phyloP scores from a whole-genome alignment of 23 tunicate species.

The Botrylloides violaceus region DNA sequence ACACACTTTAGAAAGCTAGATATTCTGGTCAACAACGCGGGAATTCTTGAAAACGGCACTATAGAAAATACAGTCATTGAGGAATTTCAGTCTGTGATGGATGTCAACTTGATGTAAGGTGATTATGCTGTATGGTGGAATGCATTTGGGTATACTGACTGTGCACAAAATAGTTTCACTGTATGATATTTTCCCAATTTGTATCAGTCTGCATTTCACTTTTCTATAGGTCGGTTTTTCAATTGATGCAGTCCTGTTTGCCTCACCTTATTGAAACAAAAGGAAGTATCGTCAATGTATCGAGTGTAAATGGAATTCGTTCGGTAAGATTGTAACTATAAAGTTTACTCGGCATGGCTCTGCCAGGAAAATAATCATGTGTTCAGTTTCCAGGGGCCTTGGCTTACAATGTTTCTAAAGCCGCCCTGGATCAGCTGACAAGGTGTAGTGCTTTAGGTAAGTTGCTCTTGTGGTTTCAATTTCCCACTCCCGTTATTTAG shows the following conservation, averaged over 20 bases:
- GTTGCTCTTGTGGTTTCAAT: too few relatives aligned
- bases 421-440: constrained; percentile 57
- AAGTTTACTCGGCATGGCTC: too few relatives aligned
- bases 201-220: too few relatives aligned
- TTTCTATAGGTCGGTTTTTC: constrained; percentile 39
- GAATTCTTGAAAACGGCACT: constrained; percentile 41
- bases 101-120: constrained; percentile 33
- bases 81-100: constrained; percentile 39
- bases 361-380: too few relatives aligned
- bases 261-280: constrained; percentile 31
- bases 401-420: constrained; percentile 48
- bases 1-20: constrained; percentile 17
- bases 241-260: constrained; percentile 30
- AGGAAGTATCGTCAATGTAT: constrained; percentile 44
- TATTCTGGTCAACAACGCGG: constrained; percentile 46
- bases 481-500: too few relatives aligned
- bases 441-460: constrained; percentile 44
- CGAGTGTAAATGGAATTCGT: constrained; percentile 41
- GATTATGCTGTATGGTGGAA: neutral
- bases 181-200: neutral
- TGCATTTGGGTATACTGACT: too few relatives aligned
- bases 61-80: constrained; percentile 33
- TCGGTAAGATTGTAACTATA: constrained; percentile 1
- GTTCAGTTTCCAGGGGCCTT: constrained; percentile 49
- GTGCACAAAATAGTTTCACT: neutral